Conservation (phyloP, 2,113 vertebrate genomes). For the Axis porcinus region DNA sequence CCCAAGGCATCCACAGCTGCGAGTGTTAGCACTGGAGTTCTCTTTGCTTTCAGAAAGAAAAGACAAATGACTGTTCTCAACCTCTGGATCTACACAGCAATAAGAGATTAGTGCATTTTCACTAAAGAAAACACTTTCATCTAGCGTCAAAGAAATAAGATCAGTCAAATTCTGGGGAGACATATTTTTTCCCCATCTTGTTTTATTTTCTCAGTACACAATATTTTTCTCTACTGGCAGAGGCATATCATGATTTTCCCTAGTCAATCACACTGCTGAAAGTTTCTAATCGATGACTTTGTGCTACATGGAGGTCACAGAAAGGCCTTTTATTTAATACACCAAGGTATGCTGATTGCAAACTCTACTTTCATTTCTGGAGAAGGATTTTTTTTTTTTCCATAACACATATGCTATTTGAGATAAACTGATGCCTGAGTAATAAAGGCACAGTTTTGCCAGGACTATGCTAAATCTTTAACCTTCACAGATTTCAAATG, state of each 20-base stretch:
- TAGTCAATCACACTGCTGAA: background rate
- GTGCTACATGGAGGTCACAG: background rate
- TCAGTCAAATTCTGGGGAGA: slow-evolving; percentile 43
- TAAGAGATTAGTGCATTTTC: slow-evolving; percentile 58
- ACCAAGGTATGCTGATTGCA: background rate
- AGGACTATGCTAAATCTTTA: background rate
- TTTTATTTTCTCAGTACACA: background rate
- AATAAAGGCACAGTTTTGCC: background rate
- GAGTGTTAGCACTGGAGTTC: background rate
- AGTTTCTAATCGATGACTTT: background rate
- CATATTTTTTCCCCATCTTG: slow-evolving; percentile 44
- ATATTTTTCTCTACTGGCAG: background rate
- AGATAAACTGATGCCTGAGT: background rate
- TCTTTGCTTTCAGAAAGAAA: slow-evolving; percentile 61
- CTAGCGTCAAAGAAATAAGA: slow-evolving; percentile 75
- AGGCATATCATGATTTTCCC: slow-evolving; percentile 15
- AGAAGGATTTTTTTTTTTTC: background rate
- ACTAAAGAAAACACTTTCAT: slow-evolving; percentile 70
- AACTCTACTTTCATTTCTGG: background rate
- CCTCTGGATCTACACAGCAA: slow-evolving; percentile 35
- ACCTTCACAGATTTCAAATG: background rate
- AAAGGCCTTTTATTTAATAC: background rate
- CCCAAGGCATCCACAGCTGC: background rate
- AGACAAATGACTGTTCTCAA: slow-evolving; percentile 57
- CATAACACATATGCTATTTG: background rate